These are phyloP conservation scores for Microchirus variegatus DNA, from an alignment of 2,797 vertebrate species.

Conservation along the genomic window DNA sequence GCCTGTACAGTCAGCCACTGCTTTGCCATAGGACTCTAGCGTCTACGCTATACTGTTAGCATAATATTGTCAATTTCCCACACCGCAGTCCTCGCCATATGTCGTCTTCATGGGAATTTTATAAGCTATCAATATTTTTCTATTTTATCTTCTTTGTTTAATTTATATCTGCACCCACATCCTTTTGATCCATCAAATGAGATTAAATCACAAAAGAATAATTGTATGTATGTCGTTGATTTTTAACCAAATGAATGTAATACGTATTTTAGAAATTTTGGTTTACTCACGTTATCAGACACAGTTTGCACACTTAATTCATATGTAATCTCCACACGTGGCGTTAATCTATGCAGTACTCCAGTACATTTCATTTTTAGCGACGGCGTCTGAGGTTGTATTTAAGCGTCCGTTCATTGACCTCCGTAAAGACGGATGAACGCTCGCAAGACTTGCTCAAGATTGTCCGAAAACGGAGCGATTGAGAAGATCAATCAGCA, in stretches of 20 bases:
- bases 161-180: slow-evolving; percentile 44
- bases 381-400: too few species aligned
- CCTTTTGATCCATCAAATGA: slow-evolving; percentile 17
- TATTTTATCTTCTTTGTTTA: slow-evolving; percentile 49
- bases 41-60: background rate
- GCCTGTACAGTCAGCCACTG: slow-evolving; percentile 9
- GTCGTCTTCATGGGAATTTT: slow-evolving; percentile 30
- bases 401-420: too few species aligned
- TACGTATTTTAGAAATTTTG: slow-evolving; percentile 7
- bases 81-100: slow-evolving; percentile 24
- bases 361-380: too few species aligned
- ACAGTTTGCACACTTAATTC: background rate
- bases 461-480: too few species aligned
- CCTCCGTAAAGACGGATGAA: too few species aligned
- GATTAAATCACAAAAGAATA: too few species aligned
- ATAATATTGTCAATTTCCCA: background rate
- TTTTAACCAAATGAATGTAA: slow-evolving; percentile 1
- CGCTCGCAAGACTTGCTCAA: too few species aligned
- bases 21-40: slow-evolving; percentile 10
- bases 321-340: too few species aligned
- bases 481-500: too few species aligned
- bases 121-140: slow-evolving; percentile 7
- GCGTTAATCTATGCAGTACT: too few species aligned
- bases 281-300: slow-evolving; percentile 25
- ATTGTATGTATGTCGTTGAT: slow-evolving; percentile 11